Evolutionary conservation across 1,140 invertebrate genomes (phyloP), one percentile per base, ranked within the genome.

Genomic region (Drosophila kurseongensis): DNA sequence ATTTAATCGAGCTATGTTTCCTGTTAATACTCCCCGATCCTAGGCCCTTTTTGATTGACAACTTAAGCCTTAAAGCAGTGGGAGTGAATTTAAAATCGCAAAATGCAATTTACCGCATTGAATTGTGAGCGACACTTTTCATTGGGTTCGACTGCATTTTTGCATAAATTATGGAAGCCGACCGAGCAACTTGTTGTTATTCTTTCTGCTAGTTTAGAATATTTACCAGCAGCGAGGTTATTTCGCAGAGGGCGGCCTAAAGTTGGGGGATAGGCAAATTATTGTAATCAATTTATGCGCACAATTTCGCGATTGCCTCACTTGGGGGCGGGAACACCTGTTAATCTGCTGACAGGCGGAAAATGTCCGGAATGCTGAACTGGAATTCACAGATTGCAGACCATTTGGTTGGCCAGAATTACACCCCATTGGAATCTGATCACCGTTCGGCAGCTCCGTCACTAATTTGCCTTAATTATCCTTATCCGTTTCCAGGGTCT

Each of bases 91-190:
- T 27, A 38, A 16, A 69, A 67, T 55, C 38, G 67, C 35, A 63
- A 42, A 63, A 32, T 29, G 35, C 60, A 62, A 79, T 75, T 75
- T 63, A 59, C 38, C 45, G 71, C 41, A 45, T 42, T 62, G 57
- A 60, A 63, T 68, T 67, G 59, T 60, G 60, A 62, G 52, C 58
- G 54, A 80, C 47, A 69, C 59, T 61, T 47, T 47, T 51, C 56
- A 59, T 55, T 61, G 56, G 52, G 57, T 61, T 41, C 71, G 50
- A 75, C 63, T 62, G 59, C 60, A 84, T 80, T 63, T 62, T 79
- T 78, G 80, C 80, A 85, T 84, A 84, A 80, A 85, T 84, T 80
- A 85, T 85, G 66, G 61, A 48, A 57, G 50, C 47, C 50, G 23
- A 51, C 35, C 51, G 36, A 47, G 29, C 72, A 57, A 75, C 42